Base-by-base conservation (phyloP, 2,113 vertebrate genomes). In the Podarcis cretensis region DNA sequence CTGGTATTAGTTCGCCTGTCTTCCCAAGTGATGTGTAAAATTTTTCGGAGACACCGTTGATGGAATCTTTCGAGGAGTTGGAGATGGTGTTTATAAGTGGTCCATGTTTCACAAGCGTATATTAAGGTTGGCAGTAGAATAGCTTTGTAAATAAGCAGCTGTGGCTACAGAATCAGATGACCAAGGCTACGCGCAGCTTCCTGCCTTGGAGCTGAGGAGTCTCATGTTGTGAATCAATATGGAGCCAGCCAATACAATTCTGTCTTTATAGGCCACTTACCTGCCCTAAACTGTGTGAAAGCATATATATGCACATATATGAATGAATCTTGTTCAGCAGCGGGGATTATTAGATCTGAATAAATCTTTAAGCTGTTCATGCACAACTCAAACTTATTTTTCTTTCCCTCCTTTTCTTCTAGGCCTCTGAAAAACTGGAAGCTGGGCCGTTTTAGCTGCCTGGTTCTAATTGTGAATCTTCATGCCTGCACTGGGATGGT, bases 401-500 rank as follows among this genome's bases (percentile, higher is more conserved):
- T 25, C 40, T 57, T 30, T 40, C 14, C 40, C 18, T 21, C 83
- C 59, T 1, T 76, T 0, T 1, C 4, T 16, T 40, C 68, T 30
- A 84, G 27, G 81, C 21, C 32, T 40, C 0, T 0, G 68, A 13
- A 85, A 25, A 90, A 87, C 7, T 0, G 4, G 40, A 14, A 80
- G 23, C 6, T 20, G 0, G 1, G n/a, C 25, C 57, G 57, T 87
- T 59, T 0, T 74, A 37, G 27, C 73, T 32, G 37, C 65, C 71
- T 69, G 78, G 32, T 40, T 54, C 32, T 25, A 63, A 74, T 89
- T 81, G 71, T 23, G 87, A 85, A 81, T 3, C 85, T 89, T 89
- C 81, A 54, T 83, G 65, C 57, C 76, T 92, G 40, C 68, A 21
- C 77, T 40, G 82, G 80, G 92, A 76, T 54, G 85, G 66, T 74